phyloP scores from a whole-genome alignment of 1,140 invertebrate genomes.

The Aphidius gifuensis region DNA sequence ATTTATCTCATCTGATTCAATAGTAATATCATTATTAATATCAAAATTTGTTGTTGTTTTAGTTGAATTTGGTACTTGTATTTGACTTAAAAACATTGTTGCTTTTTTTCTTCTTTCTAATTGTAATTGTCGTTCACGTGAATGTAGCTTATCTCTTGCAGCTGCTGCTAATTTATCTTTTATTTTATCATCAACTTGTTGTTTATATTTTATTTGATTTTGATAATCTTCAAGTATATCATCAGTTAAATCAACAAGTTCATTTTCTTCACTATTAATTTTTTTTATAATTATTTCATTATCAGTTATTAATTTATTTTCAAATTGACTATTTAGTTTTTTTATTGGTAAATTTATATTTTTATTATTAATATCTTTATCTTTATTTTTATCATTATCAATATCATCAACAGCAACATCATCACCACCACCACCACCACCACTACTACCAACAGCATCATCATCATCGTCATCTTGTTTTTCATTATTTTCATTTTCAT shows the following conservation, averaged over 20 bases:
- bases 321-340: constrained; percentile 23
- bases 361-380: constrained; percentile 3
- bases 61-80: constrained; percentile 47
- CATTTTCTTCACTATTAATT: constrained; percentile 36
- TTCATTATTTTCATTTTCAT: constrained; percentile 59
- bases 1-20: constrained; percentile 41
- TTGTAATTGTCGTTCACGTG: constrained; percentile 67
- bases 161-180: constrained; percentile 64
- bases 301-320: constrained; percentile 25
- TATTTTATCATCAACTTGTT: constrained; percentile 60
- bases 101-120: constrained; percentile 69
- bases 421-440: constrained; percentile 56
- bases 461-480: constrained; percentile 25
- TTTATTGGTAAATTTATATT: constrained; percentile 21
- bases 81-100: constrained; percentile 62
- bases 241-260: constrained; percentile 58
- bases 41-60: constrained; percentile 28
- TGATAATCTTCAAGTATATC: constrained; percentile 52
- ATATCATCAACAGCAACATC: constrained; percentile 32
- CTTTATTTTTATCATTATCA: constrained; percentile 4
- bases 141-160: constrained; percentile 61
- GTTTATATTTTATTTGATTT: constrained; percentile 42
- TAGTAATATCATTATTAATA: constrained; percentile 25
- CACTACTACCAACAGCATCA: constrained; percentile 35
- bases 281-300: constrained; percentile 30